These are phyloP conservation scores for Pseudopodoces humilis DNA, from an alignment of 2,113 vertebrate genomes.

Conservation along the genomic window DNA sequence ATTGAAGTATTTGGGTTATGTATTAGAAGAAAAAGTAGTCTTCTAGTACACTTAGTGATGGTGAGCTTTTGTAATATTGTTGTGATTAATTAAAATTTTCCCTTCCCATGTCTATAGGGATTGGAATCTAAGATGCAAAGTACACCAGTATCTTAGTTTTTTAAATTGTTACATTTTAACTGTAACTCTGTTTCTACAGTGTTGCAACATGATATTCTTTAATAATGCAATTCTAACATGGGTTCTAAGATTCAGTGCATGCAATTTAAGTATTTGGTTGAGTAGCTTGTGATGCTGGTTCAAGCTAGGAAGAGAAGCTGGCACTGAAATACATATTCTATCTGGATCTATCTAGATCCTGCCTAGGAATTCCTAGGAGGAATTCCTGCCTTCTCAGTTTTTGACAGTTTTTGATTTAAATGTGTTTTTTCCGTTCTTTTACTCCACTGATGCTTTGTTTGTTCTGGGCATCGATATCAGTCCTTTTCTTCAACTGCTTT, in stretches of 20 bases:
- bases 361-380: neutral
- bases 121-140: neutral
- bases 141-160: neutral
- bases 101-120: fast-evolving
- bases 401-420: neutral
- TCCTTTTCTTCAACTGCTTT: neutral
- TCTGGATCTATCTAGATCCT: neutral
- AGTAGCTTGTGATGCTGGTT: neutral
- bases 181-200: neutral
- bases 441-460: neutral
- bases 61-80: neutral
- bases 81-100: neutral
- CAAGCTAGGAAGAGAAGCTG: neutral
- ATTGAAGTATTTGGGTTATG: neutral
- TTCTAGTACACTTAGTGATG: neutral
- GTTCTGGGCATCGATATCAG: neutral
- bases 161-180: neutral
- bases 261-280: neutral
- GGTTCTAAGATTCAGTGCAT: neutral
- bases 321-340: neutral
- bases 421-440: neutral
- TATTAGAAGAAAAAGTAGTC: neutral
- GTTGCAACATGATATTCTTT: neutral
- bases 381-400: neutral
- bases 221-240: neutral